Evolutionary conservation across 2,113 vertebrate genomes (phyloP).

Genomic region (Illadopsis cleaveri): DNA sequence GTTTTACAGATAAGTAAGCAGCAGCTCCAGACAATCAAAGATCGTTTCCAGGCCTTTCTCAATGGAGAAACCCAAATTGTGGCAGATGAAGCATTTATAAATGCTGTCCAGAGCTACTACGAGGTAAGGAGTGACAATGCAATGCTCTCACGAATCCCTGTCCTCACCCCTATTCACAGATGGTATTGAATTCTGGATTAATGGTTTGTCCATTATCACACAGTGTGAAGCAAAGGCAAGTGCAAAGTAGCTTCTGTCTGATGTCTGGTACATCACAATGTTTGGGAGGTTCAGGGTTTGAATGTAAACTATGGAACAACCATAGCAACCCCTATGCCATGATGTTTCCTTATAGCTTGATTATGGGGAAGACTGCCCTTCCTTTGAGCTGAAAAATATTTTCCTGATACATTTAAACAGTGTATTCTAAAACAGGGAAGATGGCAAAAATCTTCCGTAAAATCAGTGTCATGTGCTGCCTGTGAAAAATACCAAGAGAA

Average conservation of each 20-base stretch:
- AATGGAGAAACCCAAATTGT: constrained; percentile 97
- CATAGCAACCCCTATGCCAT: not conserved
- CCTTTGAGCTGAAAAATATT: not conserved
- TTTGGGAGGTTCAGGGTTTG: not conserved
- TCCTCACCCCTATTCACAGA: not conserved
- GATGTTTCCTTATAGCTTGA: not conserved
- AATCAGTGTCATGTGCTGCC: not conserved
- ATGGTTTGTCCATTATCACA: not conserved
- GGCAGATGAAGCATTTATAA: constrained; percentile 98
- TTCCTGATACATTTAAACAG: not conserved
- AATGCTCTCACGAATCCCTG: not conserved
- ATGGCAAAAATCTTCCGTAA: not conserved
- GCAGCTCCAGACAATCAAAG: constrained; percentile 95
- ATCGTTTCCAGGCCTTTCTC: constrained; percentile 95
- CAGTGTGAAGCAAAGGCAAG: not conserved
- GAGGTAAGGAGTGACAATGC: constrained; percentile 78
- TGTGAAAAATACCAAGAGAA: not conserved
- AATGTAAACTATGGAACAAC: not conserved
- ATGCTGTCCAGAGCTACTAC: constrained; percentile 98
- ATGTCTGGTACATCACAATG: not conserved
- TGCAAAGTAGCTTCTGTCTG: not conserved
- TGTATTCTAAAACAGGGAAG: not conserved
- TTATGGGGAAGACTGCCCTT: not conserved
- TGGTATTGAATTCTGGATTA: not conserved
- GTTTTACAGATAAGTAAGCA: constrained; percentile 92